Evolutionary conservation across 2,113 vertebrate genomes (phyloP).

Genomic region (Hepsetus odoe): DNA sequence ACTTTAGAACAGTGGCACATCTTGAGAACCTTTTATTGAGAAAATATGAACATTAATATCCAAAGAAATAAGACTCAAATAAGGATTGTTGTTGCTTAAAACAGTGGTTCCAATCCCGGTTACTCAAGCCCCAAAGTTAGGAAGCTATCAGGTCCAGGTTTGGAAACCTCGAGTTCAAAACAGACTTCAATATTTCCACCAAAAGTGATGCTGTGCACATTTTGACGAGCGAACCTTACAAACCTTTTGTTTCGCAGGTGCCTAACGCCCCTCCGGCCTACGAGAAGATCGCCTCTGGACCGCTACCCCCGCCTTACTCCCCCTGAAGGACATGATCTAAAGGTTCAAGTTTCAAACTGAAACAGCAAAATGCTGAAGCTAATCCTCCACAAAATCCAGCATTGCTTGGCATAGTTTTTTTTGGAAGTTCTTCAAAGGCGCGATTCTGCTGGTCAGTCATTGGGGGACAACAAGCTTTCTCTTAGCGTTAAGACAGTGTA

Average conservation of each 20-base stretch:
- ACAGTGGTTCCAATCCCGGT: too few species aligned
- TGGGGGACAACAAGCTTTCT: not conserved
- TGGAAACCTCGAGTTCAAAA: too few species aligned
- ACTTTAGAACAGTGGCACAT: too few species aligned
- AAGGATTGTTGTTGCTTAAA: too few species aligned
- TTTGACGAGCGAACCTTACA: not conserved
- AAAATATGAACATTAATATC: too few species aligned
- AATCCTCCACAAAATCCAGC: not conserved
- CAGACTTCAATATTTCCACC: too few species aligned
- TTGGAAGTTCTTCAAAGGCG: not conserved
- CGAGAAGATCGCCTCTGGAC: conserved; percentile 82
- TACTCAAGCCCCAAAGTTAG: too few species aligned
- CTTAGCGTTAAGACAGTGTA: too few species aligned
- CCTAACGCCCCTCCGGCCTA: conserved; percentile 92
- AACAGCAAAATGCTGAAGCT: not conserved
- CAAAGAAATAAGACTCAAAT: too few species aligned
- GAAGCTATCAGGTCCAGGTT: too few species aligned
- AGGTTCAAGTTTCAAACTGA: not conserved
- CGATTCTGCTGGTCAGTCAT: not conserved
- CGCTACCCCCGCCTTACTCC: conserved; percentile 85
- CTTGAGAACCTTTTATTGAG: too few species aligned
- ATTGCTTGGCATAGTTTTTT: not conserved
- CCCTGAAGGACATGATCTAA: conserved; percentile 72
- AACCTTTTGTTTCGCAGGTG: conserved; percentile 70
- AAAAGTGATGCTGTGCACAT: too few species aligned